Evolutionary conservation across 2,113 vertebrate genomes (phyloP).

Genomic region (Heterochromis multidens): DNA sequence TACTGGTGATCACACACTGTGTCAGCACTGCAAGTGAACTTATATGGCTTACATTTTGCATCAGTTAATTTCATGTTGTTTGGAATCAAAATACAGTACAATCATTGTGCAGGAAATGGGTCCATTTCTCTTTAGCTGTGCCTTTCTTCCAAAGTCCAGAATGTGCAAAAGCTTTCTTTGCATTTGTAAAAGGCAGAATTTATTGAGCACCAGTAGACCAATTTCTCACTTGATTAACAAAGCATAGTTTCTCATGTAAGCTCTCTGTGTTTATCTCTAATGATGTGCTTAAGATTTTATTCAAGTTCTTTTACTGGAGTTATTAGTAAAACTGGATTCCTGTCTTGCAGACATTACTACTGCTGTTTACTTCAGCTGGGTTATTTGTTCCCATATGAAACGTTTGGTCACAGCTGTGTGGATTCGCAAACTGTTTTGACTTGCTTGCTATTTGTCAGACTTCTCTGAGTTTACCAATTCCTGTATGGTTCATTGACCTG

Average conservation of each 20-base stretch:
- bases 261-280: background rate
- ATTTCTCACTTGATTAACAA: background rate
- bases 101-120: background rate
- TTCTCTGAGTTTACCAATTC: background rate
- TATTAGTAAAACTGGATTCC: background rate
- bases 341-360: background rate
- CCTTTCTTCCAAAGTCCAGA: background rate
- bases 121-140: background rate
- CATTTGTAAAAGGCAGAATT: background rate
- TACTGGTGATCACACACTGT: background rate
- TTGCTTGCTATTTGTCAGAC: background rate
- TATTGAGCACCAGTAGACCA: background rate
- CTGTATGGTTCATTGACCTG: constrained; percentile 11
- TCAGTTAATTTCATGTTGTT: background rate
- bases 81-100: background rate
- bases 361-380: background rate
- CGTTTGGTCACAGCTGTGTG: background rate
- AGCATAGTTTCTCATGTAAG: background rate
- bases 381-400: background rate
- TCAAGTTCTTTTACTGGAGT: background rate
- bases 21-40: too few species aligned
- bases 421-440: background rate
- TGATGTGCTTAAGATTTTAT: background rate
- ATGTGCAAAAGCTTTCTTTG: background rate
- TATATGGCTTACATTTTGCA: background rate